A percentile compares a stretch with the other conserved stretches of the same genome.
phyloP scores from a whole-genome alignment of 2,113 vertebrate species.

The Phalacrocorax pelagicus region DNA sequence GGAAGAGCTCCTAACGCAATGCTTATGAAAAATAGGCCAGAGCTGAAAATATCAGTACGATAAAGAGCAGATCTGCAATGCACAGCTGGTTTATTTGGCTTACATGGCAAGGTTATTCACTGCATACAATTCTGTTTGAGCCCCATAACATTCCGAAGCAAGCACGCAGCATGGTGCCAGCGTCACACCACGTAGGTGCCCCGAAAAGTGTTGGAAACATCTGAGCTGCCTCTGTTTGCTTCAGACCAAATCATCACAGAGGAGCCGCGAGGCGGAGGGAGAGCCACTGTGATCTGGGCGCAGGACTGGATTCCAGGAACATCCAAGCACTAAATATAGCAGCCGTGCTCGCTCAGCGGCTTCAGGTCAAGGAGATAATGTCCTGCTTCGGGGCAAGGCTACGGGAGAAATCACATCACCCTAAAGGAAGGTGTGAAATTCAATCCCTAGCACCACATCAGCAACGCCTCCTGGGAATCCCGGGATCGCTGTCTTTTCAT shows the following conservation, averaged over 20 bases:
- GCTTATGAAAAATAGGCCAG: not conserved
- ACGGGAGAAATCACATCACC: accelerated
- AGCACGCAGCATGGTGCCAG: not conserved
- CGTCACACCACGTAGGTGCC: accelerated
- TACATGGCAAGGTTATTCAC: not conserved
- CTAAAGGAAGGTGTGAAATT: not conserved
- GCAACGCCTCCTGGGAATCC: not conserved
- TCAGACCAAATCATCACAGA: not conserved
- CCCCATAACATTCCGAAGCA: not conserved
- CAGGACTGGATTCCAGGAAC: not conserved
- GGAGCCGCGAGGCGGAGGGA: not conserved
- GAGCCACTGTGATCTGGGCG: not conserved
- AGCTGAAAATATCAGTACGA: not conserved
- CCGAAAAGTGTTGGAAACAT: not conserved
- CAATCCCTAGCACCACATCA: not conserved
- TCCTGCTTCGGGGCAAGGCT: not conserved
- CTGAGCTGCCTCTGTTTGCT: not conserved
- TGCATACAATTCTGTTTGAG: not conserved
- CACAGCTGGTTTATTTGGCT: not conserved
- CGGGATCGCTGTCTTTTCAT: not conserved
- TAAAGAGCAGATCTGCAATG: not conserved
- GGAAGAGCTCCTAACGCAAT: not conserved
- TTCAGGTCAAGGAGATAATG: not conserved
- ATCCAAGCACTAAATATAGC: not conserved
- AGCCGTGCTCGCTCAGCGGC: not conserved